Base-by-base conservation (phyloP, 2,797 vertebrate species). In the Distichodus sexfasciatus region DNA sequence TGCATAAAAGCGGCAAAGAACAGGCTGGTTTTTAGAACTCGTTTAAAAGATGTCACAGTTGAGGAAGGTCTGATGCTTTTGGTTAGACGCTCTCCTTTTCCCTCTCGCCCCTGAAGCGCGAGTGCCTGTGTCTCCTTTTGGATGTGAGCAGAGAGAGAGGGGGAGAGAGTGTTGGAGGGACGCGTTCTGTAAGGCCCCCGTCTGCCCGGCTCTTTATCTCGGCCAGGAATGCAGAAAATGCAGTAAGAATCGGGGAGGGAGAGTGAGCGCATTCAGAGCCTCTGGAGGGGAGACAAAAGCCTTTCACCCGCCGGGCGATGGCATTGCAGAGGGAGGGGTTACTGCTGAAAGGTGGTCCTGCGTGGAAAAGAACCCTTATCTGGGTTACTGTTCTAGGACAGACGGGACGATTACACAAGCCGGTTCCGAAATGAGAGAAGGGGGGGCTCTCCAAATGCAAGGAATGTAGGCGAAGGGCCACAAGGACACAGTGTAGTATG, bases 141-240 rank as follows among this genome's bases (percentile, higher is more conserved):
- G 69, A 67, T 74, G 64, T 75, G 60, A 50, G 35, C 21, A 76
- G 74, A 48, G 59, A 47, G 50, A 36, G 24, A 50, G 41, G 55
- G 55, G 36, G 9, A n/a, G n/a, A n/a, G n/a, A n/a, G n/a, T n/a
- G n/a, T n/a, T n/a, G n/a, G n/a, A n/a, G n/a, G n/a, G n/a, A n/a
- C n/a, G n/a, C n/a, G 55, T 53, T 65, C 48, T 47, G 38, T 14
- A 54, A 61, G 57, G 51, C 64, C 71, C 59, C 62, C 31, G 65
- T 68, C 63, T 67, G 65, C 68, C 60, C 53, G 50, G 17, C 68
- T 65, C 72, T 92, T 91, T 92, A 92, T 93, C 90, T 89, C 71
- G 79, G 84, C 76, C 87, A 91, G 88, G 90, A 92, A 92, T 92
- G 89, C 89, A 91, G 89, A 93, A 91, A 91, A 92, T 91, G 89